Evolutionary conservation across 2,113 vertebrate genomes (phyloP).

Genomic region (Progne subis): DNA sequence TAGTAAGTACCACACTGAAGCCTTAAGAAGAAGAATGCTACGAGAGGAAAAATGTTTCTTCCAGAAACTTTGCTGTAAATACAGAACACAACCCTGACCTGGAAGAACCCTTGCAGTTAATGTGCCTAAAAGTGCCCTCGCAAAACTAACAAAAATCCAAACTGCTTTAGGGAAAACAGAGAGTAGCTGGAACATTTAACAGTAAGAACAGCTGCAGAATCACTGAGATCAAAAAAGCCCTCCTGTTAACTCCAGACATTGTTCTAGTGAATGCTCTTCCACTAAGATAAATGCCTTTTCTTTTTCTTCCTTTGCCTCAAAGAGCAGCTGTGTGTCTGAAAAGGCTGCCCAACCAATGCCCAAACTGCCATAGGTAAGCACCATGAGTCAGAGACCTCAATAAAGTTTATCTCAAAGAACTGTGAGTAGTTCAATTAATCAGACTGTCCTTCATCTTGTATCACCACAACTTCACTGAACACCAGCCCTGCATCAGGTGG

Average conservation of each 20-base stretch:
- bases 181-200: not conserved
- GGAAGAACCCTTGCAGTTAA: not conserved
- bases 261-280: not conserved
- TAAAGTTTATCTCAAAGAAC: not conserved
- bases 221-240: not conserved
- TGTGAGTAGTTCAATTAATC: not conserved
- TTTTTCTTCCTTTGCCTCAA: not conserved
- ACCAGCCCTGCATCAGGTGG: not conserved
- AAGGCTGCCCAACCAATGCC: not conserved
- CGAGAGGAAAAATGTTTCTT: not conserved
- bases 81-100: not conserved
- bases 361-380: not conserved
- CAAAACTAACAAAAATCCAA: not conserved
- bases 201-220: slow-evolving; percentile 12
- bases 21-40: not conserved
- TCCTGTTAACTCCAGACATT: slow-evolving; percentile 2
- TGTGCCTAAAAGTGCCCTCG: not conserved
- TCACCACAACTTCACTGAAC: not conserved
- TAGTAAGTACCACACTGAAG: not conserved
- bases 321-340: slow-evolving; percentile 1
- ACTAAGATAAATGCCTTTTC: not conserved
- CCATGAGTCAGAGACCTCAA: not conserved
- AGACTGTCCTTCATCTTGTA: not conserved
- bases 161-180: not conserved
- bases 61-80: not conserved